phyloP scores from a whole-genome alignment of 2,888 invertebrate species.

The Dromius quadrimaculatus region DNA sequence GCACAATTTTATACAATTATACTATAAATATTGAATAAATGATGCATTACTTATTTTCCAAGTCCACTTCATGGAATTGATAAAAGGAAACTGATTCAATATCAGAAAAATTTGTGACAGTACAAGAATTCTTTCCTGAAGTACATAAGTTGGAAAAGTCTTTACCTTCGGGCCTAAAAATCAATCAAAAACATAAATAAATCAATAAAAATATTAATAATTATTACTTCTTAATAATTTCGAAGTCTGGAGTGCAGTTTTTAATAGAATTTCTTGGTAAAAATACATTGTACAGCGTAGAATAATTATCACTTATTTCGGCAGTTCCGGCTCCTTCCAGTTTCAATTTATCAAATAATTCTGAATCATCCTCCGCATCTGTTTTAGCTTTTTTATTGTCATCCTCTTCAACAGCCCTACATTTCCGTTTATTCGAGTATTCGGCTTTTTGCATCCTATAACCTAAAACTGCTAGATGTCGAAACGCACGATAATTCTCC shows the following conservation, averaged over 20 bases:
- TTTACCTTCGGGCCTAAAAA: constrained; percentile 37
- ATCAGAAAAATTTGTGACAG: constrained; percentile 26
- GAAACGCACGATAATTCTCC: constrained; percentile 60
- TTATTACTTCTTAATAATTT: constrained; percentile 57
- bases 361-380: constrained; percentile 33
- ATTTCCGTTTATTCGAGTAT: constrained; percentile 6
- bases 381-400: constrained; percentile 12
- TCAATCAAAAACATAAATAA: neutral
- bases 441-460: constrained; percentile 56
- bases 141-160: constrained; percentile 18
- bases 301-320: constrained; percentile 31
- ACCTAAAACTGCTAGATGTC: constrained; percentile 59
- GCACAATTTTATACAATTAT: neutral
- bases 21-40: neutral
- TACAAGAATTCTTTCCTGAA: constrained; percentile 8
- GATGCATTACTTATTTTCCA: constrained; percentile 20
- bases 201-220: neutral
- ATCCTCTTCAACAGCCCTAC: neutral
- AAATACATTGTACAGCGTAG: constrained; percentile 59
- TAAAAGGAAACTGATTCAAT: constrained; percentile 42
- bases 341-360: constrained; percentile 57
- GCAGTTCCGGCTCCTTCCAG: constrained; percentile 55
- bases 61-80: constrained; percentile 43
- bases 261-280: constrained; percentile 56
- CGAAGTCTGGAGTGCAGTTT: constrained; percentile 56